A percentile compares a stretch with the other conserved stretches of the same genome.
Conservation (phyloP, 2,797 vertebrate species). For the Rhabdophis nuchalis region DNA sequence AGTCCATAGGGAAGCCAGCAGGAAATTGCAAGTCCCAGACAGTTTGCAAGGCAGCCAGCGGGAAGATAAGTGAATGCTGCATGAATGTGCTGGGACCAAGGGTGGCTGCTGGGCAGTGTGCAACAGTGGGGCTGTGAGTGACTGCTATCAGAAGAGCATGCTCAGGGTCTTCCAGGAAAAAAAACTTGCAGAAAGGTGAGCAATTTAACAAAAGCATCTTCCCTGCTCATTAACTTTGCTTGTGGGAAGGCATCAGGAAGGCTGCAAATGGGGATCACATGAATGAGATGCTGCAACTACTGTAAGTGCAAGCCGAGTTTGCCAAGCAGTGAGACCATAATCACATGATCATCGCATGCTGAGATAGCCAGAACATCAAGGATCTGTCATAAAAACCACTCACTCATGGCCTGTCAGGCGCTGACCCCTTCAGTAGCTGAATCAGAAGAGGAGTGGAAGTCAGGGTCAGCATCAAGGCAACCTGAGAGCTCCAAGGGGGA, state of each 20-base stretch:
- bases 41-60: not conserved
- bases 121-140: not conserved
- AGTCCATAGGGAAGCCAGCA: not conserved
- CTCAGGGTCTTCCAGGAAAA: not conserved
- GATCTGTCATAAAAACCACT: not conserved
- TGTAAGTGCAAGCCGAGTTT: not conserved
- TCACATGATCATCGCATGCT: not conserved
- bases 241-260: not conserved
- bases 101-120: not conserved
- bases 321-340: not conserved
- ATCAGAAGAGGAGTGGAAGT: too few relatives aligned
- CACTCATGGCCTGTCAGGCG: not conserved
- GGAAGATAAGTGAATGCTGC: not conserved
- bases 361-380: not conserved
- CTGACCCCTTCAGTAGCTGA: too few relatives aligned
- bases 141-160: not conserved
- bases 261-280: not conserved
- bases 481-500: too few relatives aligned
- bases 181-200: not conserved
- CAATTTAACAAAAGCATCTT: not conserved
- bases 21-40: not conserved
- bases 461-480: too few relatives aligned
- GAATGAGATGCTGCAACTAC: not conserved
- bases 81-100: not conserved
- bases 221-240: not conserved